A percentile compares a stretch with the other conserved stretches of the same genome.
phyloP scores from a whole-genome alignment of 30 jellyfish, hydroid and myxozoan species.

The Chrysaora quinquecirrha region DNA sequence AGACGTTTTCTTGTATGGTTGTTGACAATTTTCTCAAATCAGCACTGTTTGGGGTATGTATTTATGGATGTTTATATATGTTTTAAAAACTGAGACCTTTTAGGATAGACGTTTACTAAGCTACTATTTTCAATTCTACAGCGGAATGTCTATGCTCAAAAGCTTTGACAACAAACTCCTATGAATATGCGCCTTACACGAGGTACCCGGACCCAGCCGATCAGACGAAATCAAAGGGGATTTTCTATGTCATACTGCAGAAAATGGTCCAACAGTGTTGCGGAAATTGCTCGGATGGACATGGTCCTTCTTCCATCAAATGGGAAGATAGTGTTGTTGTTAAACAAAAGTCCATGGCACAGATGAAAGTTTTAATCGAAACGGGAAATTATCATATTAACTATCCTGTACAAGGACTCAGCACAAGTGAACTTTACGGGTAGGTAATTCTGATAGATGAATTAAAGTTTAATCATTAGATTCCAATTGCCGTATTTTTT shows the following conservation, averaged over 20 bases:
- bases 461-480: too few relatives aligned
- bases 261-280: slow-evolving; percentile 74
- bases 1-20: too few relatives aligned
- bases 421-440: slow-evolving; percentile 79
- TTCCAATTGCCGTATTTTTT: too few relatives aligned
- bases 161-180: slow-evolving; percentile 70
- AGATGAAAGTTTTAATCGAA: slow-evolving; percentile 38
- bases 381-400: slow-evolving; percentile 52
- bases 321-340: slow-evolving; percentile 59
- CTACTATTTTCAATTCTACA: too few relatives aligned
- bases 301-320: slow-evolving; percentile 64
- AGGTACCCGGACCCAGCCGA: slow-evolving; percentile 26
- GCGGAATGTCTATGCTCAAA: slow-evolving; percentile 82
- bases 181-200: slow-evolving; percentile 81
- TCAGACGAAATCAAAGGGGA: slow-evolving; percentile 43
- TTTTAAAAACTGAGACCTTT: too few relatives aligned
- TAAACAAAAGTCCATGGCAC: slow-evolving; percentile 28
- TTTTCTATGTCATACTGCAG: slow-evolving; percentile 56
- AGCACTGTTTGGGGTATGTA: too few relatives aligned
- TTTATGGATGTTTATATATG: too few relatives aligned
- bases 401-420: slow-evolving; percentile 70
- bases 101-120: too few relatives aligned
- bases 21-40: too few relatives aligned
- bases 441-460: not conserved
- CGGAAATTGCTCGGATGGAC: slow-evolving; percentile 89